Evolutionary conservation across 2,113 vertebrate genomes (phyloP).

Genomic region (Caretta caretta): DNA sequence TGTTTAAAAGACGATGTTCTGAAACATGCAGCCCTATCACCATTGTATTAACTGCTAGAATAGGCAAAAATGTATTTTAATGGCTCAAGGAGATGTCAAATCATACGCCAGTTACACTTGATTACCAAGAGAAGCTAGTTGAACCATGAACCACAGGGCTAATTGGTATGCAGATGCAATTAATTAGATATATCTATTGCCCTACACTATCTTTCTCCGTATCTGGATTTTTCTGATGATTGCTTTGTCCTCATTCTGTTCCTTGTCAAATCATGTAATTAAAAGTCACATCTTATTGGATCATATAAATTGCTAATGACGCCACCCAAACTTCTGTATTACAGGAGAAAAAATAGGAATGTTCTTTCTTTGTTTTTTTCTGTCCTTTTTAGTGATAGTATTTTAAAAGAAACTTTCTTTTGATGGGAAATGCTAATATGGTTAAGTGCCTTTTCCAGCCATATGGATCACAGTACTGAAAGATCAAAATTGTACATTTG

Average conservation of each 20-base stretch:
- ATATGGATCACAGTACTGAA: not conserved
- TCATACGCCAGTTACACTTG: not conserved
- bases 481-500: not conserved
- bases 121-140: accelerated
- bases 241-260: not conserved
- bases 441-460: not conserved
- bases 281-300: not conserved
- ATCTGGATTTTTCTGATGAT: not conserved
- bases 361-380: not conserved
- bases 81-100: not conserved
- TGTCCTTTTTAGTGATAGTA: not conserved
- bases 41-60: not conserved
- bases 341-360: not conserved
- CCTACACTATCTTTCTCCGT: not conserved
- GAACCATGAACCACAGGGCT: not conserved
- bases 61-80: not conserved
- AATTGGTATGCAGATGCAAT: not conserved
- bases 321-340: not conserved
- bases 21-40: not conserved
- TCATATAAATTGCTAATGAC: not conserved
- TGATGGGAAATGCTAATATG: not conserved
- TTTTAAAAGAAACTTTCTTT: not conserved
- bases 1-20: not conserved
- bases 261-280: not conserved
- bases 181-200: not conserved